Conservation (phyloP, 2,888 invertebrate species). For the Drosophila neutralis region DNA sequence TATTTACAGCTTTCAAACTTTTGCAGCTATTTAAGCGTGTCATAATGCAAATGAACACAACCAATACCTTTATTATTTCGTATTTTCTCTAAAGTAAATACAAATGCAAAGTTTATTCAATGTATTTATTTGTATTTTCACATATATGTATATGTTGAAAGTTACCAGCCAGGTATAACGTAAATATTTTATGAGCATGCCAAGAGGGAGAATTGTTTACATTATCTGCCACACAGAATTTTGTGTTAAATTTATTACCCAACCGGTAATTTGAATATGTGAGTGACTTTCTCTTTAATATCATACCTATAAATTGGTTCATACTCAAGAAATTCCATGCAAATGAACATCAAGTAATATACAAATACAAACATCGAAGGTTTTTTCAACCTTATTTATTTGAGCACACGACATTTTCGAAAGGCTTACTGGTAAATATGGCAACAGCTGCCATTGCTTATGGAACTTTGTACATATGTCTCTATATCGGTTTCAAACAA, state of each 20-base stretch:
- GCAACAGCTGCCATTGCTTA: not conserved
- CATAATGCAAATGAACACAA: not conserved
- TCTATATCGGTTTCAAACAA: not conserved
- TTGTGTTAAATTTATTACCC: conserved; percentile 4
- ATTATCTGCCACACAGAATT: not conserved
- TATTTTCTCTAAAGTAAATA: not conserved
- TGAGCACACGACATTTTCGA: not conserved
- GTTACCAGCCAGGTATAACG: not conserved
- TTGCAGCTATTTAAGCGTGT: not conserved
- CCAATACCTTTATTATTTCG: not conserved
- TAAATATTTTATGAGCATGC: not conserved
- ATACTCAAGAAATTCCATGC: not conserved
- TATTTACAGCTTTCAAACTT: not conserved
- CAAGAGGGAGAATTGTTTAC: conserved; percentile 1
- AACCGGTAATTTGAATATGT: conserved; percentile 12
- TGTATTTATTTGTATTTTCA: not conserved
- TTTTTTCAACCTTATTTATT: not conserved
- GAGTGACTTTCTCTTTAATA: not conserved
- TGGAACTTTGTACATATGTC: not conserved
- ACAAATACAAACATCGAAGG: not conserved
- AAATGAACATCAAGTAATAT: not conserved
- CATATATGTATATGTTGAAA: not conserved
- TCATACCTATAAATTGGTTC: not conserved
- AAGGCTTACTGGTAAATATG: conserved; percentile 5
- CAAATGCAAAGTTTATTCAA: not conserved